These are phyloP conservation scores for Aelia acuminata DNA, from an alignment of 2,888 invertebrate genomes.

Conservation along the genomic window DNA sequence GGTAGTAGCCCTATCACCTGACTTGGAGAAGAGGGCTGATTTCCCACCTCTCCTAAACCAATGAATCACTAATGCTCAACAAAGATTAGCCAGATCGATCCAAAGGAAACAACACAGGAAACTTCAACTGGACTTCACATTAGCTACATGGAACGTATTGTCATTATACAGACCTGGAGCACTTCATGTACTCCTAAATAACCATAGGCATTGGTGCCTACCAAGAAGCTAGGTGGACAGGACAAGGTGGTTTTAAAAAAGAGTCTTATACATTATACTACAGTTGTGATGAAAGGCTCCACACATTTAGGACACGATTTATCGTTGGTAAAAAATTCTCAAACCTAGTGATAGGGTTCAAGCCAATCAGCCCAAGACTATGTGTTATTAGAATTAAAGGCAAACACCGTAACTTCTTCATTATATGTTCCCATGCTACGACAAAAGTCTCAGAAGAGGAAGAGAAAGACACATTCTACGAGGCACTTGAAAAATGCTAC, in stretches of 20 bases:
- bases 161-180: too few relatives aligned
- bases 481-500: too few relatives aligned
- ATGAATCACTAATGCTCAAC: background rate
- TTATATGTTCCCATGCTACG: background rate
- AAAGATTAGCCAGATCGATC: background rate
- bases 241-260: conserved; percentile 36
- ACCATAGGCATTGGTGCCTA: background rate
- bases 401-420: background rate
- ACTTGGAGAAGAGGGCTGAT: background rate
- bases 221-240: conserved; percentile 2
- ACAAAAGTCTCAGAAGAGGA: too few relatives aligned
- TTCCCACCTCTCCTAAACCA: background rate
- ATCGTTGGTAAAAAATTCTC: background rate
- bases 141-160: too few relatives aligned
- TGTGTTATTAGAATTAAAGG: conserved; percentile 10
- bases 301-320: too few relatives aligned
- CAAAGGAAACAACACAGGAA: background rate
- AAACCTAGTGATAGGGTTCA: background rate
- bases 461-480: too few relatives aligned
- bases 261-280: background rate
- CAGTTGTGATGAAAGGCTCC: background rate
- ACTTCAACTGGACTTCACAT: background rate
- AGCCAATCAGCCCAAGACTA: background rate
- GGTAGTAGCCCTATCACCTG: background rate
- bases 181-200: too few relatives aligned